Evolutionary conservation across 2,888 invertebrate species (phyloP), one percentile per base, ranked within the genome.

Genomic region (Pomacea canaliculata): DNA sequence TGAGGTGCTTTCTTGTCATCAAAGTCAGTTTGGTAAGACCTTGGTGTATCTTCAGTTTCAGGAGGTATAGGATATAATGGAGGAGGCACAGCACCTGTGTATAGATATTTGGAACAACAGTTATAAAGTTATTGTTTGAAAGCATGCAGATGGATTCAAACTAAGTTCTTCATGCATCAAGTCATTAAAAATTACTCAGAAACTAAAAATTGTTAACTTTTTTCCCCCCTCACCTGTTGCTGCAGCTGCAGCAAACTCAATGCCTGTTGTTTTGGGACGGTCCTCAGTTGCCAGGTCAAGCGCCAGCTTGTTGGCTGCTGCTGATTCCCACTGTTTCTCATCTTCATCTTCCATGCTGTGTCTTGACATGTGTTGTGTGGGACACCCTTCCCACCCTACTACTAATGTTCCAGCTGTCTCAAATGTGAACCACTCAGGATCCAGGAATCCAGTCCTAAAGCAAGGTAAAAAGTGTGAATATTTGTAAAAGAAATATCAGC

Each of bases 351-450:
- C 56, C n/a, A 56, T 56, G 13, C 56, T 75, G n/a, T 76, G 77
- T 1, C 76, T 73, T 7, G 80, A 80, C 23, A 78, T 62, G 68
- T 84, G 82, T 1, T 82, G 82, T 10, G 81, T 73, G 46, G 88
- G 87, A 56, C 87, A 89, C 19, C 89, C 88, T 18, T 86, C 85
- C 87, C 89, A 89, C 19, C 86, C 87, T 49, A 89, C 87, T 56
- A 90, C 83, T 76, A 90, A 80, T 23, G 89, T 88, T 70, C 89
- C 88, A 60, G 89, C 85, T 23, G 88, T 88, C 83, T 90, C 90
- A 80, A 89, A 85, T 9, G 88, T 86, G 82, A 90, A 89, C 90
- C 90, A 90, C 77, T 90, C 90, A 60, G 86, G 88, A 78, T 90
- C 90, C 76, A 90, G 79, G 82, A 86, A 89, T 68, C 86, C 85